Conservation (phyloP, 2,113 vertebrate genomes). For the Chitala chitala region DNA sequence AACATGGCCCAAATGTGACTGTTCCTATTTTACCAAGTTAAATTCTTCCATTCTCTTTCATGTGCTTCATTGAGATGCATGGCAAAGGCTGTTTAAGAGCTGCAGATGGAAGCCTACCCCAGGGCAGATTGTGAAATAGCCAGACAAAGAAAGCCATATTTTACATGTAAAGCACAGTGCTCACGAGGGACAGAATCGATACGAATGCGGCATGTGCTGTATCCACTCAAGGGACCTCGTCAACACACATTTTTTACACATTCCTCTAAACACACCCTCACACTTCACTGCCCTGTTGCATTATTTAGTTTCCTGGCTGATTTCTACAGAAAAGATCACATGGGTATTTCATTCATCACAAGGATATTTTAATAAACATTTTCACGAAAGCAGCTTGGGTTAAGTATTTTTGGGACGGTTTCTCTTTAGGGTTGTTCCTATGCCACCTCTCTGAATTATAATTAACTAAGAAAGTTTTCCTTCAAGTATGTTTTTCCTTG, state of each 20-base stretch:
- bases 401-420: no score
- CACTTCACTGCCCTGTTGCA: not conserved
- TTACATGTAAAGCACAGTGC: conserved; percentile 39
- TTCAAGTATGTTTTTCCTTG: no score
- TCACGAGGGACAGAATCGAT: conserved; percentile 22
- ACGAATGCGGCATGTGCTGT: not conserved
- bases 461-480: no score
- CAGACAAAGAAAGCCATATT: conserved; percentile 37
- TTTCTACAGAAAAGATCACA: not conserved
- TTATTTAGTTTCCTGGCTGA: not conserved
- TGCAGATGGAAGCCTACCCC: conserved; percentile 41
- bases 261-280: not conserved
- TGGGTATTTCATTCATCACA: no score
- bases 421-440: no score
- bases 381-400: no score
- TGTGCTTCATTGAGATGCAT: conserved; percentile 12
- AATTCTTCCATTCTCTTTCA: not conserved
- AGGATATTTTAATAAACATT: no score
- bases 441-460: no score
- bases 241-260: not conserved
- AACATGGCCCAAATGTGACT: conserved; percentile 1
- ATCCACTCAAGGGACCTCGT: not conserved
- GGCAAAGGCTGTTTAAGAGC: conserved; percentile 33
- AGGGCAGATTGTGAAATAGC: conserved; percentile 33
- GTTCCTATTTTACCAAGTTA: conserved; percentile 4